Conservation (phyloP, 2,797 vertebrate species). For the Florisuga fusca region DNA sequence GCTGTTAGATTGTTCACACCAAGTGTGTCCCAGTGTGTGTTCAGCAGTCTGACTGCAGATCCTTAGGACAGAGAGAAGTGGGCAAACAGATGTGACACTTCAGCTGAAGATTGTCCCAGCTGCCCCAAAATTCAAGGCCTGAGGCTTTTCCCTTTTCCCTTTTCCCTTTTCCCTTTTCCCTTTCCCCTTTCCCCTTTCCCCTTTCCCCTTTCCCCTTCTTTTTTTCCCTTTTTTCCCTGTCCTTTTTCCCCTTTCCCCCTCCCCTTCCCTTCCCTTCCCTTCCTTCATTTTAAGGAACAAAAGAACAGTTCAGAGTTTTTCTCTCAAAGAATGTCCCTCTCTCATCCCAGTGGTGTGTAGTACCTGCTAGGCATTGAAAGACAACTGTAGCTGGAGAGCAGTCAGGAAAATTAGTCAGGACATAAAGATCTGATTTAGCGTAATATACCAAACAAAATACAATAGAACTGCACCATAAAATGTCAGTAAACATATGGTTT, state of each 20-base stretch:
- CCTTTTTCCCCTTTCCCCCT: too few species aligned
- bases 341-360: background rate
- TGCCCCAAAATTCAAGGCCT: background rate
- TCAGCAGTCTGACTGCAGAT: background rate
- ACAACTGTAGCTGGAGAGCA: background rate
- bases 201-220: too few species aligned
- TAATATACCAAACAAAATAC: constrained; percentile 15
- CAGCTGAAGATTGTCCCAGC: rapidly evolving
- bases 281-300: constrained; percentile 36
- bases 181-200: too few species aligned
- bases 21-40: rapidly evolving
- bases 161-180: too few species aligned
- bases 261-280: too few species aligned
- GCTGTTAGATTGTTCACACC: background rate
- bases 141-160: background rate
- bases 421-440: background rate
- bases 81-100: rapidly evolving
- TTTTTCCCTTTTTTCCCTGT: too few species aligned
- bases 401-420: background rate
- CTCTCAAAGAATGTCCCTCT: constrained; percentile 13
- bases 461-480: constrained; percentile 19
- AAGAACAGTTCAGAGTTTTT: background rate
- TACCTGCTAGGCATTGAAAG: constrained; percentile 21
- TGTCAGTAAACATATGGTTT: constrained; percentile 33
- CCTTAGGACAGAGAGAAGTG: background rate